Evolutionary conservation across 2,113 vertebrate genomes (phyloP), one percentile per base, ranked within the genome.

Genomic region (Elaphurus davidianus): DNA sequence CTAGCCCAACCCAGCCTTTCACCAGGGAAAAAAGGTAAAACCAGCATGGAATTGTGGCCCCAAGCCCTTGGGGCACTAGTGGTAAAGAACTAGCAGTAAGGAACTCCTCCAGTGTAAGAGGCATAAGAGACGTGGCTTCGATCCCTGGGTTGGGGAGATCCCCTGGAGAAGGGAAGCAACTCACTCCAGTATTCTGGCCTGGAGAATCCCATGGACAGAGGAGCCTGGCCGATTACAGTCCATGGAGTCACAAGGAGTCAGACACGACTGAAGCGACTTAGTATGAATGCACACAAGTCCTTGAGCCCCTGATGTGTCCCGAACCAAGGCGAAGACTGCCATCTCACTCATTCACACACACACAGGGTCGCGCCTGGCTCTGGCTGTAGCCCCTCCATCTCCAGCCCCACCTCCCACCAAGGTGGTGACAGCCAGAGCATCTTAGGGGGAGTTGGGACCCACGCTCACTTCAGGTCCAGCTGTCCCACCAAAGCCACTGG

Each of bases 321-420:
- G 19, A 33, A 50, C 76, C 76, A 19, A 79, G 76, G 45, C 2
- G 4, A 47, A 47, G 27, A 47, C 74, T 45, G 43, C 74, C 43
- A 2, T 78, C 43, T 47, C 43, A 16, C 27, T 30, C 67, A 40
- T 40, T 25, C 36, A 40, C n/a, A 25, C 76, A 47, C 76, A 78
- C 43, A 79, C 43, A 17, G 7, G 76, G 43, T 3, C 1, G 1
- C 1, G 0, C 16, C 47, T 21, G 47, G 28, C 47, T 52, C 17
- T 19, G 16, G 47, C 47, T 21, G 28, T 21, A 33, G 78, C 47
- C 47, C 6, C 10, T 50, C 78, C 28, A 33, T 81, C 78, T 81
- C 78, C 45, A 81, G 78, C 28, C 78, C 28, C 16, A 33, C 47
- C 16, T 21, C 30, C 47, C 30, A 52, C 78, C 78, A 52, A 7